Evolutionary conservation across 2,888 invertebrate genomes (phyloP), one percentile per base, ranked within the genome.

Genomic region (Rotaria magnacalcarata): DNA sequence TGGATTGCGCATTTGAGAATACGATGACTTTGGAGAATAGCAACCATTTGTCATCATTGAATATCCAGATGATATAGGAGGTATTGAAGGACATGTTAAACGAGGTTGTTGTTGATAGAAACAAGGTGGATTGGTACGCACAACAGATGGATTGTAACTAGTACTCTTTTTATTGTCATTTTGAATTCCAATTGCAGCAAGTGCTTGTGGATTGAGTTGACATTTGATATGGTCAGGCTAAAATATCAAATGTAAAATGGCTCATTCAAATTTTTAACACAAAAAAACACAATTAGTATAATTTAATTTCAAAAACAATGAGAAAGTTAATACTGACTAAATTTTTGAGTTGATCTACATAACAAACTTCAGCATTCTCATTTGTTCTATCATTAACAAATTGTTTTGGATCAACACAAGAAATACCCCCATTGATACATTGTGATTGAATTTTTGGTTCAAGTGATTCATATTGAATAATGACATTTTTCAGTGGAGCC

Each of bases 401-500:
- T 14, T 80, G 80, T 80, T 80, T 43, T 14, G 80, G 80, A 47
- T 80, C 80, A 43, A 47, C 47, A 80, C n/a, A 47, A 11, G 47
- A 47, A n/a, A 80, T 47, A 47, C 80, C 80, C 47, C 47, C 80
- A 47, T 80, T 47, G 19, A 80, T n/a, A 47, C 80, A 80, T 43
- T 80, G 43, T 47, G 47, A 21, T 80, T 80, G 80, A 80, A 80
- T 80, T 80, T 14, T 24, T 47, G 80, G 80, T 80, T 80, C 80
- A 24, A 80, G 80, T 80, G 80, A 21, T 47, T 80, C 80, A 14
- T 80, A 80, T 80, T 80, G 80, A 80, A 80, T 80, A 47, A 80
- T 80, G 11, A 80, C n/a, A 80, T 80, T 80, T 47, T 47, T 80
- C 16, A 47, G 47, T n/a, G 80, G 80, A n/a, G 80, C 14, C 14